phyloP scores from a whole-genome alignment of 1,140 invertebrate genomes.

The Pollicipes pollicipes region DNA sequence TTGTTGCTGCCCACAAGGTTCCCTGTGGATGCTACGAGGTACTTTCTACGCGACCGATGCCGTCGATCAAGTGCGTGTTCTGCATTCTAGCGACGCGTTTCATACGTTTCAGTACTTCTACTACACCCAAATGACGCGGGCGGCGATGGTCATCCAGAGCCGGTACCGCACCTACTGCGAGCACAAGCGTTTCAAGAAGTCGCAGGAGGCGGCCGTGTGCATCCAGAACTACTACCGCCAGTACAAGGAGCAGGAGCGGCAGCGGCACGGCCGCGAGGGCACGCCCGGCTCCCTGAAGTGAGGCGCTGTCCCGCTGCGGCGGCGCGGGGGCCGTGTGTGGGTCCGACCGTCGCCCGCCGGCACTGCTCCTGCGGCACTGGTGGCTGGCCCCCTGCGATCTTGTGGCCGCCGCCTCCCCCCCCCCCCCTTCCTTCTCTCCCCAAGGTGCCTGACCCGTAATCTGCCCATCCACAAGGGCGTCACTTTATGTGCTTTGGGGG shows the following conservation, averaged over 20 bases:
- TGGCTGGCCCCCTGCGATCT: no score
- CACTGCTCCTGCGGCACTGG: no score
- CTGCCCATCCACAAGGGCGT: no score
- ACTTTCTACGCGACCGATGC: slow-evolving; percentile 2
- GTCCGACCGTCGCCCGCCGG: no score
- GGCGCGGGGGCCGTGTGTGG: no score
- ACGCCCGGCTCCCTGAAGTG: neutral
- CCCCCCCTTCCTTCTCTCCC: no score
- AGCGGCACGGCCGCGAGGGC: slow-evolving; percentile 16
- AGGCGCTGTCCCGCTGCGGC: no score
- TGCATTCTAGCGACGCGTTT: neutral
- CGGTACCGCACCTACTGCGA: slow-evolving; percentile 62
- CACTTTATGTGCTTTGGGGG: no score
- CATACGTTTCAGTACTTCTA: slow-evolving; percentile 55
- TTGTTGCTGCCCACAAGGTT: neutral
- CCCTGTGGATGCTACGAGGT: slow-evolving; percentile 8
- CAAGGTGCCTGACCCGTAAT: no score
- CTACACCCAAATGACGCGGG: slow-evolving; percentile 73
- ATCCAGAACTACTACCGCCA: slow-evolving; percentile 50
- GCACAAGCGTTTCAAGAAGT: slow-evolving; percentile 59
- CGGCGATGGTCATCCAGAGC: slow-evolving; percentile 61
- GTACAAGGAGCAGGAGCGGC: slow-evolving; percentile 38
- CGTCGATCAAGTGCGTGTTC: neutral
- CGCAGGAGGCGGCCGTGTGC: slow-evolving; percentile 43
- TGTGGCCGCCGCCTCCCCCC: no score